Evolutionary conservation across 2,113 vertebrate genomes (phyloP), one percentile per base, ranked within the genome.

Genomic region (Aspiorhynchus laticeps): DNA sequence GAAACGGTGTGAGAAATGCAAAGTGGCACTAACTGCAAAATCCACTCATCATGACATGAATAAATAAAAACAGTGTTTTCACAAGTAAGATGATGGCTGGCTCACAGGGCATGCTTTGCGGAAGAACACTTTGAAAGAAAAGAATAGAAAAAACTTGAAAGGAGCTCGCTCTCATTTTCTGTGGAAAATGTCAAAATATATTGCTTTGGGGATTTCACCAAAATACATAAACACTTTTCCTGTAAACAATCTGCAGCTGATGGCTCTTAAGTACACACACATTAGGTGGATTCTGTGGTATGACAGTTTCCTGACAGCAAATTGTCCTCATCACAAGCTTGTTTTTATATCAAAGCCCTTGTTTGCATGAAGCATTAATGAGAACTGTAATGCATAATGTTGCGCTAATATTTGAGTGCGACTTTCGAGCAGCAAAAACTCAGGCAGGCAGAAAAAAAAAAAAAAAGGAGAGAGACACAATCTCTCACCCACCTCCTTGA

Each of bases 21-120:
- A 88, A 84, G 84, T 88, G 87, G 80, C 84, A 90, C 84, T 78
- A 84, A 75, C 84, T 61, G 79, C 15, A 46, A 74, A 83, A 88
- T 84, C 84, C 89, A 90, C 89, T 90, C 84, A 83, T 89, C 84
- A 86, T 84, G 84, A 90, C 87, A 90, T 90, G 84, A 90, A 86
- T 88, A 90, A 90, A 86, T 90, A 90, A 90, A 90, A 53, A 67
- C 41, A 33, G 56, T 67, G 69, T 84, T 77, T 75, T 77, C 88
- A 76, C 83, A 81, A 36, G 76, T 56, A 79, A 69, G 69, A 80
- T 75, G 80, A 83, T 80, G 83, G 73, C n/a, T 67, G 63, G 80
- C 67, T 80, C 71, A 56, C 83, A 59, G 21, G 51, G 74, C 38
- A 84, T 59, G 48, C 74, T 77, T 86, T 85, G 76, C 69, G 2